Conservation (phyloP, 2,113 vertebrate genomes). For the Forbesichthys papilliferus region DNA sequence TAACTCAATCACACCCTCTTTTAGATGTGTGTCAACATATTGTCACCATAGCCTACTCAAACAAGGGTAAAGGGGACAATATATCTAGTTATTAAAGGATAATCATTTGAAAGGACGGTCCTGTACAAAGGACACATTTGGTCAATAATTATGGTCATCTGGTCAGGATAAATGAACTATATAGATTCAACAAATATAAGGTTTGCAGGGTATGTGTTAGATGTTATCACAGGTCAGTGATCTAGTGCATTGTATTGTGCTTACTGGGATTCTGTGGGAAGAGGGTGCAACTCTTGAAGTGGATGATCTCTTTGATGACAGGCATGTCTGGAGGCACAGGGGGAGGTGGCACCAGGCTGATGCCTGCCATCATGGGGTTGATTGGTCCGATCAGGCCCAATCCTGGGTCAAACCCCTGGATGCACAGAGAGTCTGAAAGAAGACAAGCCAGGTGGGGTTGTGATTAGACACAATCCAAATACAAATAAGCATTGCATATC, state of each 20-base stretch:
- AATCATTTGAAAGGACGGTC: no score
- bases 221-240: neutral
- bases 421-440: slow-evolving; percentile 89
- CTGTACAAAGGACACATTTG: no score
- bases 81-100: no score
- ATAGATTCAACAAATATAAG: slow-evolving; percentile 24
- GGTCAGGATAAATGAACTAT: neutral
- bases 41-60: no score
- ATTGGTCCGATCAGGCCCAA: slow-evolving; percentile 89
- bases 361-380: slow-evolving; percentile 90
- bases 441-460: slow-evolving; percentile 36
- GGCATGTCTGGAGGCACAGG: slow-evolving; percentile 83
- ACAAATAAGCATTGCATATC: neutral
- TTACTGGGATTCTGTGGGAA: slow-evolving; percentile 98
- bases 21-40: no score
- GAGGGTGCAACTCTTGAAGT: slow-evolving; percentile 93
- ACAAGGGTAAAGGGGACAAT: no score
- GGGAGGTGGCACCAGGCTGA: slow-evolving; percentile 85
- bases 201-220: neutral
- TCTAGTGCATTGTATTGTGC: slow-evolving; percentile 37
- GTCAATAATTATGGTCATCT: no score
- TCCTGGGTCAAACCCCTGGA: slow-evolving; percentile 89
- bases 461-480: neutral
- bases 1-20: no score
- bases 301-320: slow-evolving; percentile 93